Evolutionary conservation across 2,888 invertebrate genomes (phyloP), one percentile per base, ranked within the genome.

Genomic region (Augiades crinisus): DNA sequence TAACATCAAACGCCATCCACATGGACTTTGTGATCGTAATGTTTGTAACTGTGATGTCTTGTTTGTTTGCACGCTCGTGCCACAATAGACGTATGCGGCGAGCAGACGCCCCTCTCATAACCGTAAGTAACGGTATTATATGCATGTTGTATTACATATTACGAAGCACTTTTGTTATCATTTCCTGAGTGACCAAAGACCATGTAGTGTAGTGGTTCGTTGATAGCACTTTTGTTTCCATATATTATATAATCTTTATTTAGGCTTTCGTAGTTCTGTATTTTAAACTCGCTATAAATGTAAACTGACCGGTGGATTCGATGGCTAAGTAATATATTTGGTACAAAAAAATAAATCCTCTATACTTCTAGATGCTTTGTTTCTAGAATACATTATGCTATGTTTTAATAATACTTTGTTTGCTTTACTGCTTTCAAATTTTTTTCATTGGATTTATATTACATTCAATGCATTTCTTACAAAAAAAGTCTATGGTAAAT

Each of bases 41-140:
- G 51, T 51, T 59, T 52, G 53, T 47, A 55, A 56, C 30, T 50
- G 54, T 47, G 54, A 53, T 56, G 58, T 60, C 64, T 74, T 82
- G 70, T 81, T 67, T 78, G 65, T 75, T 73, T 68, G 65, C 75
- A 70, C 74, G 72, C 61, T 67, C 67, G 68, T 67, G 74, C 72
- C 71, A 61, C 78, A 36, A 62, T 66, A 84, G 84, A 83, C 63
- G 72, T 68, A 62, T 79, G 81, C 75, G 77, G 72, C 72, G 78
- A 72, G 73, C 68, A 67, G 72, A 62, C 76, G 67, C 71, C 74
- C 64, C 70, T 68, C 65, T 75, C 71, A 68, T 71, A 72, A 75
- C 72, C 70, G 87, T 88, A 82, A 85, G 86, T 87, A 84, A 71
- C 70, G 72, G 76, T 67, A 67, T 63, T 61, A 63, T 73, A 73